Conservation (phyloP, 92 coral and sea anemone genomes). For the Anthopleura xanthogrammica region DNA sequence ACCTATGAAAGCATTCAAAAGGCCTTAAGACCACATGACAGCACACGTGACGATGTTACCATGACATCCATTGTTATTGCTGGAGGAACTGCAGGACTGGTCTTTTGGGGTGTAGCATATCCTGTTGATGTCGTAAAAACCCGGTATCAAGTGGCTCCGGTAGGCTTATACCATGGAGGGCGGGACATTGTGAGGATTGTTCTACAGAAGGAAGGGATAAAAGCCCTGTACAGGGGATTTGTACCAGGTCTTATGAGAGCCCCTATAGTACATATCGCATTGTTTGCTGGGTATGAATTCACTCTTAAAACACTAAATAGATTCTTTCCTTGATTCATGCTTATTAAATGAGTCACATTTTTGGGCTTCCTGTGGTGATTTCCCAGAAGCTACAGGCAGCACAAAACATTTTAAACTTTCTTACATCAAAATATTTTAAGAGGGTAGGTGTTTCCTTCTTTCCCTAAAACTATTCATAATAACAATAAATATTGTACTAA, state of each 20-base stretch:
- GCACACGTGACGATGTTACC: slow-evolving; percentile 70
- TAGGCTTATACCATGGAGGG: slow-evolving; percentile 71
- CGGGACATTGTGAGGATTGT: slow-evolving; percentile 65
- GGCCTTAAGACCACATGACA: slow-evolving; percentile 47
- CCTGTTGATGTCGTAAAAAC: slow-evolving; percentile 78
- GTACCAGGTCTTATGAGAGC: slow-evolving; percentile 71
- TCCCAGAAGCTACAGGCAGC: too few relatives aligned
- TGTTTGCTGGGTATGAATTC: slow-evolving; percentile 79
- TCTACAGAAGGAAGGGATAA: slow-evolving; percentile 63
- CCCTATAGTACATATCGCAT: slow-evolving; percentile 65
- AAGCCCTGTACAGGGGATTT: slow-evolving; percentile 72
- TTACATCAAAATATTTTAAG: too few relatives aligned
- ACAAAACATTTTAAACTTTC: too few relatives aligned
- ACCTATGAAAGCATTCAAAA: slow-evolving; percentile 68
- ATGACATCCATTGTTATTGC: slow-evolving; percentile 64
- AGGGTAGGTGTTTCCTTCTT: too few relatives aligned
- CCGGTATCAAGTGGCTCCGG: slow-evolving; percentile 81
- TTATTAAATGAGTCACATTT: too few relatives aligned
- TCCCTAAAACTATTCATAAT: too few relatives aligned
- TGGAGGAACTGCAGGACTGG: slow-evolving; percentile 81
- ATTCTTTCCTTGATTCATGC: slow-evolving; percentile 23
- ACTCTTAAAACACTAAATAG: slow-evolving; percentile 68
- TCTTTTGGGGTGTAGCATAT: slow-evolving; percentile 60
- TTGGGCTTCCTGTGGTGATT: too few relatives aligned
- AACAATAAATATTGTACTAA: too few relatives aligned